Conservation (phyloP, 2,113 vertebrate species). For the Ciconia maguari region DNA sequence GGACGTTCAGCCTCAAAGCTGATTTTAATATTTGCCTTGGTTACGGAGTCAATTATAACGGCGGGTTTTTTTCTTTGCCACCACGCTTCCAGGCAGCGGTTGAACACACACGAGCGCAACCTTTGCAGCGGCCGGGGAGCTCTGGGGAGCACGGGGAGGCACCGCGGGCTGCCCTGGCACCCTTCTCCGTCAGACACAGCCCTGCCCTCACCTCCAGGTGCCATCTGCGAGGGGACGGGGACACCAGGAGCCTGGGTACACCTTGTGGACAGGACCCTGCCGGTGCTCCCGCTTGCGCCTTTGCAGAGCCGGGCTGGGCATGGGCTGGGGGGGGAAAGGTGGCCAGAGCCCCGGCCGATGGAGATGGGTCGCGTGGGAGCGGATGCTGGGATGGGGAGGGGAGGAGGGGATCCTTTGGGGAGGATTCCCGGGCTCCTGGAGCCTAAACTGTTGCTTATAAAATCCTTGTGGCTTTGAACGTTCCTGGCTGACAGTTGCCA, state of each 20-base stretch:
- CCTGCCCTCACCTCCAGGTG: neutral
- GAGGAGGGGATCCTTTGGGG: neutral
- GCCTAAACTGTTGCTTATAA: neutral
- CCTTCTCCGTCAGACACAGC: neutral
- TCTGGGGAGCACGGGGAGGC: neutral
- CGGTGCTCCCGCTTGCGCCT: fast-evolving
- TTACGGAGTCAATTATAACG: neutral
- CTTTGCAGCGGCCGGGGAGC: neutral
- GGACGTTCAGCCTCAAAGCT: neutral
- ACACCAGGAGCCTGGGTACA: neutral
- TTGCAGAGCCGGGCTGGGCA: neutral
- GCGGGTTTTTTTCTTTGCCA: neutral
- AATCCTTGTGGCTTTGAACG: neutral
- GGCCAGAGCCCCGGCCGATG: neutral
- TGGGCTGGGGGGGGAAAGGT: fast-evolving
- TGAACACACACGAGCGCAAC: neutral
- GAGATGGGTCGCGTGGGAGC: neutral
- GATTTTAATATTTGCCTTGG: neutral
- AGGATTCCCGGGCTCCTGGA: neutral
- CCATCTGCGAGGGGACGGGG: neutral
- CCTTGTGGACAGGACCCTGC: neutral
- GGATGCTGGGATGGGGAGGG: too few relatives aligned
- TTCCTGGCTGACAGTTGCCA: neutral
- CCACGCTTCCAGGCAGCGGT: neutral
- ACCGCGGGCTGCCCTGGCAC: neutral